These are phyloP conservation scores for Pollenia angustigena DNA, from an alignment of 2,888 invertebrate genomes.

Conservation along the genomic window DNA sequence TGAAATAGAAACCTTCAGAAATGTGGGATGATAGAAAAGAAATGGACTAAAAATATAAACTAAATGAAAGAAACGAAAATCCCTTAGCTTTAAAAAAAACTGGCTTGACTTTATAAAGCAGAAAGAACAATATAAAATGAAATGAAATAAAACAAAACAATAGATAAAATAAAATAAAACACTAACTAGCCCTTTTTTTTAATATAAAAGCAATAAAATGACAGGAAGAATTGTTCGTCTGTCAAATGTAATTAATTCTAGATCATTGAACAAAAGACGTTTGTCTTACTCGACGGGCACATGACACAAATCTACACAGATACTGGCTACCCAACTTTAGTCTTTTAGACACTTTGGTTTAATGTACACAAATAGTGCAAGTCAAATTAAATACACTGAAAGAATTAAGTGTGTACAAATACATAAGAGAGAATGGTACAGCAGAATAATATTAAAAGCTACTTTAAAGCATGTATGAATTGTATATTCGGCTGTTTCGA, in stretches of 20 bases:
- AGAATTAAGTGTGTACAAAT: not conserved
- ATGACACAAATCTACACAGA: constrained; percentile 46
- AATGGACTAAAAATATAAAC: constrained; percentile 20
- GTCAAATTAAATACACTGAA: constrained; percentile 11
- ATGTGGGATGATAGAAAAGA: constrained; percentile 1
- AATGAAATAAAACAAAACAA: constrained; percentile 44
- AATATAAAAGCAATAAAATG: constrained; percentile 56
- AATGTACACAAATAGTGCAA: constrained; percentile 9
- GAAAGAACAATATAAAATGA: constrained; percentile 22
- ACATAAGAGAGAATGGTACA: not conserved
- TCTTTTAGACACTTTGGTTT: constrained; percentile 23
- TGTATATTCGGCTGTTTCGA: too few relatives aligned
- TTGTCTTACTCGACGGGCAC: constrained; percentile 54
- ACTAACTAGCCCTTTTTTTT: constrained; percentile 63
- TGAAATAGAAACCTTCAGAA: constrained; percentile 37
- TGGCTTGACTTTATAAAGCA: not conserved
- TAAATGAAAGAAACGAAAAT: constrained; percentile 38
- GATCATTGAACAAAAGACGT: constrained; percentile 73
- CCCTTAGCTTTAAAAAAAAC: not conserved
- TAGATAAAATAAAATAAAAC: constrained; percentile 37
- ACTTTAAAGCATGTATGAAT: too few relatives aligned
- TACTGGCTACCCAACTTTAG: constrained; percentile 28
- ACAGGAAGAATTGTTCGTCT: constrained; percentile 69
- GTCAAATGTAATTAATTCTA: constrained; percentile 74
- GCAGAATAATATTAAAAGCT: too few relatives aligned